Evolutionary conservation across 2,113 vertebrate species (phyloP).

Genomic region (Empidonax alnorum): DNA sequence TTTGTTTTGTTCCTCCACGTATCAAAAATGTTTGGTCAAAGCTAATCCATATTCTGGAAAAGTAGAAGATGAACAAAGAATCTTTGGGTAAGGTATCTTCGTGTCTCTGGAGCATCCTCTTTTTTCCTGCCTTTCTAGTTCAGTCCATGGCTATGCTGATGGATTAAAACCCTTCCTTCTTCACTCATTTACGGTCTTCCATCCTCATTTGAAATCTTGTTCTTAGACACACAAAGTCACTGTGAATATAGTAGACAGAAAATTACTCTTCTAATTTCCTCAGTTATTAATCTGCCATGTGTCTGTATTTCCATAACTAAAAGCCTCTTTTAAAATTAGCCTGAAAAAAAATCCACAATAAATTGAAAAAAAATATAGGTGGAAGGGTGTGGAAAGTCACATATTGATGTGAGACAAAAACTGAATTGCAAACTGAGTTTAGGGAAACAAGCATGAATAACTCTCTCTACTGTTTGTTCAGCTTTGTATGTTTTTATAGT

Average conservation of each 20-base stretch:
- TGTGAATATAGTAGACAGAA: neutral
- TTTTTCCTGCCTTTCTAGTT: neutral
- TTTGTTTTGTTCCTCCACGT: neutral
- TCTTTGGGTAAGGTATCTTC: neutral
- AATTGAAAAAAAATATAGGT: neutral
- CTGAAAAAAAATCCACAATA: neutral
- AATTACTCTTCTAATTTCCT: neutral
- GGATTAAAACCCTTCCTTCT: neutral
- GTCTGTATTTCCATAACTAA: neutral
- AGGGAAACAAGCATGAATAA: neutral
- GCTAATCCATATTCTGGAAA: neutral
- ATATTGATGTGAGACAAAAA: neutral
- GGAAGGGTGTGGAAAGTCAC: neutral
- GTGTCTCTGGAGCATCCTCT: neutral
- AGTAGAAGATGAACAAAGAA: neutral
- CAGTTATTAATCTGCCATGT: neutral
- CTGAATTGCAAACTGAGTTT: neutral
- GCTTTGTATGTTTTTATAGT: conserved; percentile 40
- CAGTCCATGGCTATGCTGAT: neutral
- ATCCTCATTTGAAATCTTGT: neutral
- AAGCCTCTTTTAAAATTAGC: neutral
- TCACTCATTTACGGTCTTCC: neutral
- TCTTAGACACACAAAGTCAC: neutral
- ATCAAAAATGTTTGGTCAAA: neutral
- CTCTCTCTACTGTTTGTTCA: conserved; percentile 27